These are phyloP conservation scores for Polypedilum vanderplanki DNA, from an alignment of 1,140 invertebrate species.

Conservation along the genomic window DNA sequence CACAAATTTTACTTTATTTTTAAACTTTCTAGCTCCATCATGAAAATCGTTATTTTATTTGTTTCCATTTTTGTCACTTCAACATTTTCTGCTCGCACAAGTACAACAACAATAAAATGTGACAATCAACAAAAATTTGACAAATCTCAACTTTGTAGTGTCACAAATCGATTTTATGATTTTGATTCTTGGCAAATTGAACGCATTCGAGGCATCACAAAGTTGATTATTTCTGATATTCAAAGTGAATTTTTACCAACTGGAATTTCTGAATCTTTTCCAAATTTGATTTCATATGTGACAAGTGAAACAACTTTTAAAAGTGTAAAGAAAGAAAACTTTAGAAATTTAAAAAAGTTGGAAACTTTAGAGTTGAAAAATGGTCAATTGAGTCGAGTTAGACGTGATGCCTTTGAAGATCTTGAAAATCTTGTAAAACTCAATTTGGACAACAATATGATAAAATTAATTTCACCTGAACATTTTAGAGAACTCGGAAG, in stretches of 20 bases:
- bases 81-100: not conserved
- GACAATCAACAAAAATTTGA: not conserved
- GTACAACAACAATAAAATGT: not conserved
- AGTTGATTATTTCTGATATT: not conserved
- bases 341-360: not conserved
- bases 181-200: not conserved
- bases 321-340: not conserved
- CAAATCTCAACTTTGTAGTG: not conserved
- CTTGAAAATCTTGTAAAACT: not conserved
- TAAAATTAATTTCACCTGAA: not conserved
- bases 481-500: not conserved
- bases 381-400: not conserved
- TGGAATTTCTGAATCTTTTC: not conserved
- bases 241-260: constrained; percentile 3
- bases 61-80: no score
- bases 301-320: not conserved
- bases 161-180: not conserved
- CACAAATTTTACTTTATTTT: no score
- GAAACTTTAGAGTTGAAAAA: not conserved
- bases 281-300: not conserved
- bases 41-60: no score
- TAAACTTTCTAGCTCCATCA: no score
- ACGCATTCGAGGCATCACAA: not conserved
- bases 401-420: not conserved
- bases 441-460: not conserved